Evolutionary conservation across 1,140 invertebrate species (phyloP), one percentile per base, ranked within the genome.

Genomic region (Acyrthosiphon pisum): DNA sequence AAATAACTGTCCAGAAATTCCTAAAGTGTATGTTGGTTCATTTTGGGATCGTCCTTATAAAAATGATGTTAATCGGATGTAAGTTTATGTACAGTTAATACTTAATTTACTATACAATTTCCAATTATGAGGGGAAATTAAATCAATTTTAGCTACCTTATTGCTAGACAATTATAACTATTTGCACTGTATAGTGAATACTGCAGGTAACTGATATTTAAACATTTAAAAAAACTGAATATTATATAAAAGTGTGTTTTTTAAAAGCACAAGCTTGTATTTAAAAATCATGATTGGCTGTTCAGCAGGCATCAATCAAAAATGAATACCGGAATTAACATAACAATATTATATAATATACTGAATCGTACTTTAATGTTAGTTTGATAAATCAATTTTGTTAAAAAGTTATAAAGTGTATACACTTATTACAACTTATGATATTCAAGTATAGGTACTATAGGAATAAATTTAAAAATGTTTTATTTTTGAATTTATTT

Each of bases 1-100:
- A 96, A n/a, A 95, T 98, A 41, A 97, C 94, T 97, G 97, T 35
- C 97, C 97, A 20, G 97, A 98, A 96, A 97, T 98, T 22, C 96
- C 97, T 7, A 95, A 97, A 94, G 97, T 98, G 1, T 98, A 97
- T 94, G 97, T 98, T 94, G 97, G 97, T n/a, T 97, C 97, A 46
- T 98, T 97, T 95, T 98, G 97, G 97, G 97, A 97, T 95, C 95
- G 97, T 94, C 97, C 97, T 2, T 95, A 97, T 60, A 95, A 97
- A 93, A 97, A 96, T 95, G 97, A 97, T 94, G 95, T 95, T 41
- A 96, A 96, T 94, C 94, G 96, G 94, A 95, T 95, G 95, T 96
- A 94, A 93, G 96, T 37, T 53, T 46, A n/a, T 68, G n/a, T 18
- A 18, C 18, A 68, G 30, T n/a, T 68, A n/a, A 41, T 41, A 41